Base-by-base conservation (phyloP, 1,140 invertebrate genomes). In the Drosophila ambigua region DNA sequence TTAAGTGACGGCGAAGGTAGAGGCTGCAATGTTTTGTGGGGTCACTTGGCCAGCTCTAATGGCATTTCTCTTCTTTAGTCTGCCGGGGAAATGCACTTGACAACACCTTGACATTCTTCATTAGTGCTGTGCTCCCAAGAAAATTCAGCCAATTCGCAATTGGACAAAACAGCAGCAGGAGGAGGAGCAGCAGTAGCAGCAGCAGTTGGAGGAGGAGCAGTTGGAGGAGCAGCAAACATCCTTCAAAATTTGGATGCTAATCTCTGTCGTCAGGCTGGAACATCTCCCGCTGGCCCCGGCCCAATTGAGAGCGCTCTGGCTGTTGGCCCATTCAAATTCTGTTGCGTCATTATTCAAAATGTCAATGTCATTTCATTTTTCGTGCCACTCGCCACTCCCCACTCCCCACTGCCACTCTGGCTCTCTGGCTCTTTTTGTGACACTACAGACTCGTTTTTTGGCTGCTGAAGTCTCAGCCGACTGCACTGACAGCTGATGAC, bases 261-360 rank as follows among this genome's bases (percentile, higher is more conserved):
- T 76, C 72, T 76, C 50, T 76, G 63, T 52, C 62, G 60, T 72
- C 71, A 50, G 62, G 54, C 62, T 24, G 50, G 43, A 45, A 41
- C 35, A 28, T 65, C 49, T 74, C 62, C 72, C 72, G 44, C 55
- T 54, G 72, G 45, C 64, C 24, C 11, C 16, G 23, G 24, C 55
- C 64, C 51, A 69, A 69, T 58, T 58, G 64, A 11, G 57, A 20
- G 52, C 13, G 64, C 20, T 39, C 67, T 44, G 66, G 68, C 39
- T 43, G 48, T 48, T 28, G 23, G 1, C 23, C 20, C 49, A 66
- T 49, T 66, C 20, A 53, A 59, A 43, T 59, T 57, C 48, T 77
- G 68, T 84, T 77, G 73, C 49, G 83, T 87, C 83, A 87, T 87
- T 87, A 87, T 88, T 87, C 83, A 87, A 87, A 87, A 87, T 87